Conservation (phyloP, 2,888 invertebrate species). For the Drosophila demipolita region DNA sequence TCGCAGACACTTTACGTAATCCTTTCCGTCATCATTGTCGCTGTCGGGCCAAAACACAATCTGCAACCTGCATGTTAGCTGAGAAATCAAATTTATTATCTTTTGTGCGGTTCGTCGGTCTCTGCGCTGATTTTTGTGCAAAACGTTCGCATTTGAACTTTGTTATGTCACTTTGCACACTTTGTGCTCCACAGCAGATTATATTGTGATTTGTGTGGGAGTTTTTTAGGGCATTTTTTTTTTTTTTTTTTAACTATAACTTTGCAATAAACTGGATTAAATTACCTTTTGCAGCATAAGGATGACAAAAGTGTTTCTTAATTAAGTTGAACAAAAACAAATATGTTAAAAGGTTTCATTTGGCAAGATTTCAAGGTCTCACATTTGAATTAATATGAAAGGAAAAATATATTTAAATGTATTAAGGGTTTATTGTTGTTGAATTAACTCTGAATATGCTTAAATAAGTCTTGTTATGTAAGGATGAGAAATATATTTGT, state of each 20-base stretch:
- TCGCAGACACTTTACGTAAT: constrained; percentile 79
- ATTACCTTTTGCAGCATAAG: constrained; percentile 9
- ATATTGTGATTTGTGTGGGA: constrained; percentile 64
- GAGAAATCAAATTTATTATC: constrained; percentile 65
- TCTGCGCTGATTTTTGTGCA: constrained; percentile 44
- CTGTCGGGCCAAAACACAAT: constrained; percentile 17
- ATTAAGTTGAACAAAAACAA: constrained; percentile 6
- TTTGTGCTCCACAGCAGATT: constrained; percentile 49
- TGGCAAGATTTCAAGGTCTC: neutral
- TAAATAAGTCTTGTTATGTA: constrained; percentile 1
- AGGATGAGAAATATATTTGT: constrained; percentile 4
- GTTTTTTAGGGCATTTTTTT: constrained; percentile 13
- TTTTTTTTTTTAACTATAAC: constrained; percentile 4
- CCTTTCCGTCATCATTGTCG: constrained; percentile 45
- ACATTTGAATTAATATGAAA: neutral
- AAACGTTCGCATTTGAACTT: constrained; percentile 74
- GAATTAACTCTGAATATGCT: neutral
- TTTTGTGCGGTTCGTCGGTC: constrained; percentile 52
- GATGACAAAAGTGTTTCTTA: constrained; percentile 31
- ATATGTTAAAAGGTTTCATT: constrained; percentile 16
- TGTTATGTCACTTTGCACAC: constrained; percentile 73
- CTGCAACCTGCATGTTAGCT: constrained; percentile 49
- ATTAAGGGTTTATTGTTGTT: neutral
- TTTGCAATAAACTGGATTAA: constrained; percentile 17
- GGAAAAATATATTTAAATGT: neutral